These are phyloP conservation scores for Otus sunia DNA, from an alignment of 2,113 vertebrate genomes.

Conservation along the genomic window DNA sequence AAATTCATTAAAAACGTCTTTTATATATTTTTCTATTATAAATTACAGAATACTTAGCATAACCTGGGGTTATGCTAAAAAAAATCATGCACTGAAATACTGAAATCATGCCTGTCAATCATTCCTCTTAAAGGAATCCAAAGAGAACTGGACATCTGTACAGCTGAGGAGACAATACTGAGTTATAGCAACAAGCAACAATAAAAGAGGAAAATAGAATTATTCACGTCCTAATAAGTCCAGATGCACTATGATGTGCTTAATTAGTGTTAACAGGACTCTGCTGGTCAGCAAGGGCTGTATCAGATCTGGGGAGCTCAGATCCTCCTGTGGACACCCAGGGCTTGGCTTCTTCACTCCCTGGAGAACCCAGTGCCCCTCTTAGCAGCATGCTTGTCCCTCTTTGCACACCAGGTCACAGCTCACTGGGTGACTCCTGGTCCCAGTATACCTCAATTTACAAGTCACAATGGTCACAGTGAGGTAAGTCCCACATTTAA, in stretches of 20 bases:
- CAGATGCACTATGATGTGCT: not conserved
- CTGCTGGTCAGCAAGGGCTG: not conserved
- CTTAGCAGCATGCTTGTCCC: not conserved
- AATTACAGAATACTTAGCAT: not conserved
- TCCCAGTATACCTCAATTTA: not conserved
- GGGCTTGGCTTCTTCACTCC: not conserved
- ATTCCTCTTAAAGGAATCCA: not conserved
- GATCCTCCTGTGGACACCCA: not conserved
- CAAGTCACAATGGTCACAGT: not conserved
- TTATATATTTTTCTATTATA: not conserved
- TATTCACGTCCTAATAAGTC: not conserved
- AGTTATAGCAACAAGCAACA: not conserved
- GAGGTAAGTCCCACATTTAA: not conserved
- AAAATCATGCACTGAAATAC: not conserved
- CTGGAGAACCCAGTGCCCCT: rapidly evolving
- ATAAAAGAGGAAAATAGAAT: not conserved
- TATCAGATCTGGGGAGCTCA: rapidly evolving
- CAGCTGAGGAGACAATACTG: not conserved
- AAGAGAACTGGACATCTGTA: not conserved
- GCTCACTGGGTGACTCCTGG: not conserved
- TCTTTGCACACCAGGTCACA: not conserved
- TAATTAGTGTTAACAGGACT: not conserved
- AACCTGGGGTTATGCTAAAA: not conserved
- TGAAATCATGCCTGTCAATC: not conserved
- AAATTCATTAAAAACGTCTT: not conserved